A percentile compares a stretch with the other conserved stretches of the same genome.
phyloP scores from a whole-genome alignment of 1,140 invertebrate genomes.

The Drosophila yakuba region DNA sequence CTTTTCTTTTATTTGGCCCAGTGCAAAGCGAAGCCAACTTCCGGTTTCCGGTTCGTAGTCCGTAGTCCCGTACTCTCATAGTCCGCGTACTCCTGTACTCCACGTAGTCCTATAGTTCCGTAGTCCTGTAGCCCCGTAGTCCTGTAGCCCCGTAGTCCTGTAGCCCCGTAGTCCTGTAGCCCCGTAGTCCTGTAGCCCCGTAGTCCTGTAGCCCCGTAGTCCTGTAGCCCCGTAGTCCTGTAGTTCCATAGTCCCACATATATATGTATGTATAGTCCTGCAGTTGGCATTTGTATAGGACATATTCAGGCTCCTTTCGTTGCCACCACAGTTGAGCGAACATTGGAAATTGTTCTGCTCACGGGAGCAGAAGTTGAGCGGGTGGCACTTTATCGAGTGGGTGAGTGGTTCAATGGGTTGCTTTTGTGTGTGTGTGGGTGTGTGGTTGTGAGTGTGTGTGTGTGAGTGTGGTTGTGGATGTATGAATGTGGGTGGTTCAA shows the following conservation, averaged over 20 bases:
- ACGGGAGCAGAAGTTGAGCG: constrained; percentile 69
- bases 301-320: constrained; percentile 31
- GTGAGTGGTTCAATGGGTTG: not conserved
- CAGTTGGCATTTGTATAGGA: constrained; percentile 3
- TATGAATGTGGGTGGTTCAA: not conserved
- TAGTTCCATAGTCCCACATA: constrained; percentile 1
- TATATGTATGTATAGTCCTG: not conserved
- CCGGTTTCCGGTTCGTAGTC: constrained; percentile 42
- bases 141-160: no score
- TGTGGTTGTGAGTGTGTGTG: not conserved
- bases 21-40: constrained; percentile 52
- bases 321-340: constrained; percentile 81
- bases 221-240: no score
- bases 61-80: not conserved
- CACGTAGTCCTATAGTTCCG: not conserved
- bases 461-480: not conserved
- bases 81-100: not conserved
- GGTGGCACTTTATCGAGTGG: constrained; percentile 17
- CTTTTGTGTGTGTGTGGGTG: not conserved
- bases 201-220: no score
- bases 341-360: constrained; percentile 80
- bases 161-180: not conserved
- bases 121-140: not conserved
- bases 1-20: not conserved
- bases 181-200: constrained; percentile 1